Percentiles rank a stretch among this genome's conserved stretches.
phyloP scores from a whole-genome alignment of 2,888 invertebrate species.

The Branchellion lobata region DNA sequence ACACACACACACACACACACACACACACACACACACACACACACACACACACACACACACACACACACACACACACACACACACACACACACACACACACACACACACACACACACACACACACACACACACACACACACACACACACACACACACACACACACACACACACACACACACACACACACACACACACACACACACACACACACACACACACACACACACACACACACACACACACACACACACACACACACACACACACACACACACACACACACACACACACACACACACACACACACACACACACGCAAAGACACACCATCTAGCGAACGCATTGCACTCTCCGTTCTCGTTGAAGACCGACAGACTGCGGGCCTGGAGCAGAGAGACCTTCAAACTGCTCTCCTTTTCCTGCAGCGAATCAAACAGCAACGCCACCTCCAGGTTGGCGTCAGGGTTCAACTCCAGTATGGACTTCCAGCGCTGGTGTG shows the following conservation, averaged over 20 bases:
- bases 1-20: no score
- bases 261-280: conserved; percentile 32
- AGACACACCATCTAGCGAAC: conserved; percentile 29
- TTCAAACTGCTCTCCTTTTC: background rate
- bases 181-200: background rate
- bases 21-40: background rate
- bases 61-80: conserved; percentile 17
- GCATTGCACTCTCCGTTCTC: conserved; percentile 27
- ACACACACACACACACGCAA: conserved; percentile 22
- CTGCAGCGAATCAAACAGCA: background rate
- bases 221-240: conserved; percentile 24
- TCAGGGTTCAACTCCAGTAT: conserved; percentile 40
- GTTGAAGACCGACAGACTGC: conserved; percentile 12
- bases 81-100: conserved; percentile 37
- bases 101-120: conserved; percentile 28
- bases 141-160: conserved; percentile 28
- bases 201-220: background rate
- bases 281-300: conserved; percentile 37
- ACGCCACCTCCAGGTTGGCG: conserved; percentile 20
- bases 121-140: background rate
- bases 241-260: conserved; percentile 29
- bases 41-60: conserved; percentile 21
- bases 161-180: conserved; percentile 33
- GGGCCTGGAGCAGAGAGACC: conserved; percentile 30
- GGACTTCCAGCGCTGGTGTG: conserved; percentile 32